Base-by-base conservation (phyloP, 2,113 vertebrate genomes). In the Atrichornis clamosus region DNA sequence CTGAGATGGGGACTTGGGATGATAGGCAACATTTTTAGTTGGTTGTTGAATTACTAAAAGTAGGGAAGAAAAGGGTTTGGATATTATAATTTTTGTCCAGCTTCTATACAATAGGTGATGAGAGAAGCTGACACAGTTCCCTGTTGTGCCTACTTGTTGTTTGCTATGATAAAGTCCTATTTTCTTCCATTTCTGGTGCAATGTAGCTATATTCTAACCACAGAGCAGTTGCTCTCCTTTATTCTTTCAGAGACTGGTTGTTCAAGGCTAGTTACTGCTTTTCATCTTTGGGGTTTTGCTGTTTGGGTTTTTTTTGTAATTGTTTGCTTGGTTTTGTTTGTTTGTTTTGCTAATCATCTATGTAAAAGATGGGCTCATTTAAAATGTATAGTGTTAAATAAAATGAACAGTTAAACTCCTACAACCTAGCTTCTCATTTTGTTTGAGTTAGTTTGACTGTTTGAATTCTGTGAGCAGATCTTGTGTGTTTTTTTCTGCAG, bases 221-320 rank as follows among this genome's bases (percentile, higher is more conserved):
- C 13, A 56, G 44, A 18, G 7, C 10, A 68, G 2, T 63, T 49
- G 9, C 21, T 93, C 10, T 85, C 2, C 18, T 79, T 89, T 46
- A 2, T 39, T 47, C 44, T 68, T 77, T 46, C 53, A 21, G 39
- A 53, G 7, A 41, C 5, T 47, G 23, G 39, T 63, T 73, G n/a
- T 73, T 41, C 21, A 47, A 81, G 28, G 15, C 6, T 59, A 24
- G 30, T 37, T 58, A 37, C 24, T 83, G 19, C 15, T 64, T 86
- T 58, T 62, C 8, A 16, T 83, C 11, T 79, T 56, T 60, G 28
- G 16, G 11, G 5, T n/a, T 67, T 67, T 39, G 15, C 23, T 68
- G 19, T 24, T 58, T 37, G 5, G 0, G 2, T 1, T 41, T 46
- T 35, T n/a, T 50, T 39, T 11, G 13, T 1, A 18, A 42, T 46